Evolutionary conservation across 2,888 invertebrate genomes (phyloP), one percentile per base, ranked within the genome.

Genomic region (Rhingia rostrata): DNA sequence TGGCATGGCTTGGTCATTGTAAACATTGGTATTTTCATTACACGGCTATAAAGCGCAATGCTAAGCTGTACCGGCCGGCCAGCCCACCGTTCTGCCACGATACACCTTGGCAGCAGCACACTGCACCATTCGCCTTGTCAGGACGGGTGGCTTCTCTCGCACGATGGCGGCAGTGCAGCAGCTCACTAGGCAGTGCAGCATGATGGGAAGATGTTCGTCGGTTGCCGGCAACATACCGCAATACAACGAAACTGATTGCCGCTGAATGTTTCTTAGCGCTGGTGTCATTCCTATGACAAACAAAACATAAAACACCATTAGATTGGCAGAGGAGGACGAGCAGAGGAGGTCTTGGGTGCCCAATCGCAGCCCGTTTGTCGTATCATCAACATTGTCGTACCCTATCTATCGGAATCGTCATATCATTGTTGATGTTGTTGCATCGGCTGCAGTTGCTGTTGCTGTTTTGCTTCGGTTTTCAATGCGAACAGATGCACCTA

Each of bases 21-120:
- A 85, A 85, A 85, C 85, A 85, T 80, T 85, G 85, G 85, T 72
- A 85, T 81, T 85, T 85, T 80, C 85, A 85, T 85, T 80, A 85
- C 85, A 85, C 63, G 85, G 75, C 72, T 72, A 81, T 81, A 72
- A 80, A 80, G 84, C 79, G 84, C 22, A 22, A 22, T 22, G 22
- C 22, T 22, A 22, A 22, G 22, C 22, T 2, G 22, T 2, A 60
- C 67, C 22, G 35, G 14, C n/a, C 56, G 49, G 14, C 22, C 32
- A 22, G 73, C 30, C 70, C 43, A 61, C 60, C 35, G 43, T 49
- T 39, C 53, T 41, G 61, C 12, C 33, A n/a, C 37, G 33, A 35
- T 58, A 70, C 60, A 54, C 54, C 67, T 69, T 51, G 22, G 41
- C 49, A 47, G 61, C 49, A 10, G 10, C 33, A 7, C 32, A 33